These are phyloP conservation scores for Drosophila malerkotliana DNA, from an alignment of 1,140 invertebrate species.

Conservation along the genomic window DNA sequence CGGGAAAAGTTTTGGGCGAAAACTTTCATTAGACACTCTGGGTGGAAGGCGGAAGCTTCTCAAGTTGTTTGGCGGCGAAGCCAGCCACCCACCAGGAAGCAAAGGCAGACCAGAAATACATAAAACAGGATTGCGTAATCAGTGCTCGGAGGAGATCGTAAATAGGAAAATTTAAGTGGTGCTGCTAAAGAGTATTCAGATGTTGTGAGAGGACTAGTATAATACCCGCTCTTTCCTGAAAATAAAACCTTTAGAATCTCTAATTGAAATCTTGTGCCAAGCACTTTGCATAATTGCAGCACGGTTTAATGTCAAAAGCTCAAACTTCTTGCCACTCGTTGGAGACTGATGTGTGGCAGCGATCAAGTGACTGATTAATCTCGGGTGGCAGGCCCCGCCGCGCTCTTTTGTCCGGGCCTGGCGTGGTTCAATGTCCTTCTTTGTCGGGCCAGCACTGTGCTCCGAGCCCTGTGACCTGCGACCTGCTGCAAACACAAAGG, in stretches of 20 bases:
- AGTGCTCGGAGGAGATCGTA: conserved; percentile 15
- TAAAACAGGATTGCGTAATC: conserved; percentile 35
- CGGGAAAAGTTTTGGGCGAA: conserved; percentile 29
- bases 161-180: conserved; percentile 19
- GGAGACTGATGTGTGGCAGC: background rate
- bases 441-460: conserved; percentile 8
- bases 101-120: conserved; percentile 1
- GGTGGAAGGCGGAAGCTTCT: conserved; percentile 12
- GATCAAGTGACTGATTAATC: conserved; percentile 20
- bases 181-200: background rate
- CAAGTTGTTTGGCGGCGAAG: conserved; percentile 8
- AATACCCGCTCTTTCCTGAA: background rate
- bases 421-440: conserved; percentile 41
- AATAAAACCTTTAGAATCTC: conserved; percentile 3
- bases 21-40: conserved; percentile 41
- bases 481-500: conserved; percentile 20
- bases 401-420: background rate
- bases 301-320: background rate
- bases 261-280: conserved; percentile 13
- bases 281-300: conserved; percentile 7
- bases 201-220: background rate
- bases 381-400: background rate
- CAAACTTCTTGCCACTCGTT: background rate
- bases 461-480: background rate
- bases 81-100: background rate